Evolutionary conservation across 2,797 vertebrate genomes (phyloP).

Genomic region (Sitta carolinensis): DNA sequence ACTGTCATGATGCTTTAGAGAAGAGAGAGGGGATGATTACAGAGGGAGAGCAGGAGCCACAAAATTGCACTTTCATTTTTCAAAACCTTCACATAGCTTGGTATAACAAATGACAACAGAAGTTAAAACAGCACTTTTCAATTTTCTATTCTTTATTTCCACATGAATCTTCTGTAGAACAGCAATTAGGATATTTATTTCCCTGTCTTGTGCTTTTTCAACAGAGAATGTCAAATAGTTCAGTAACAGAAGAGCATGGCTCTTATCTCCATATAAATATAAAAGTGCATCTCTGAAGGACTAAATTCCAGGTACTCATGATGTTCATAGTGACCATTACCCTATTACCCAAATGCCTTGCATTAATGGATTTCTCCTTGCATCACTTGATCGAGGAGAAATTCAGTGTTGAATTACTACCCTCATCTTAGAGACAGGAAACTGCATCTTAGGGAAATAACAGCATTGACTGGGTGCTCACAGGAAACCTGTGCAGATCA

Average conservation of each 20-base stretch:
- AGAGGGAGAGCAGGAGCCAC: not conserved
- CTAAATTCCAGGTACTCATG: not conserved
- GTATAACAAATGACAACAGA: conserved; percentile 26
- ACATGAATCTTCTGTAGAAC: not conserved
- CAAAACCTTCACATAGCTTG: not conserved
- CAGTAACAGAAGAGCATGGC: not conserved
- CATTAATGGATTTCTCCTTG: conserved; percentile 23
- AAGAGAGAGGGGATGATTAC: not conserved
- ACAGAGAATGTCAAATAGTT: not conserved
- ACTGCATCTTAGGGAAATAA: not conserved
- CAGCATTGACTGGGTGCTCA: not conserved
- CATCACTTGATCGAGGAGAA: not conserved
- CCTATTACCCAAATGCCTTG: not conserved
- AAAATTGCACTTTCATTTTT: conserved; percentile 22
- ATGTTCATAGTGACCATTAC: not conserved
- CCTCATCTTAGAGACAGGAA: not conserved
- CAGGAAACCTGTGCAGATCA: not conserved
- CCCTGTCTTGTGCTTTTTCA: not conserved
- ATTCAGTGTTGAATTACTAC: not conserved
- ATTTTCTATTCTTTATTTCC: conserved; percentile 3
- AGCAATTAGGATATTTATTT: conserved; percentile 39
- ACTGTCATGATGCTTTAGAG: not conserved
- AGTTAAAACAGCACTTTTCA: conserved; percentile 20
- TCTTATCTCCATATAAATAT: not conserved
- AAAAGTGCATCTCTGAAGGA: not conserved